A percentile compares a stretch with the other conserved stretches of the same genome.
Evolutionary conservation across 2,113 vertebrate species (phyloP).

Genomic region (Madoqua kirkii): DNA sequence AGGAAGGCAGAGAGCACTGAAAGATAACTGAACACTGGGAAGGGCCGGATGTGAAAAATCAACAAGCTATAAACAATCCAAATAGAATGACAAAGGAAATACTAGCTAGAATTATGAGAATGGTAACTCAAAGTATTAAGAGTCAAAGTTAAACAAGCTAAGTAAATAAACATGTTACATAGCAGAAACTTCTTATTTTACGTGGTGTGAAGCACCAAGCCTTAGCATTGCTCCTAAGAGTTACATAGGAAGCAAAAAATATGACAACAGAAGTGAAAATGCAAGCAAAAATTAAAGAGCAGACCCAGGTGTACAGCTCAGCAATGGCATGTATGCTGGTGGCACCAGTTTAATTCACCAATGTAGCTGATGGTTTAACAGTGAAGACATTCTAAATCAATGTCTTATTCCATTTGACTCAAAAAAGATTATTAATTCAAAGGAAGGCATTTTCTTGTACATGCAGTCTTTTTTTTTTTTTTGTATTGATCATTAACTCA

Average conservation of each 20-base stretch:
- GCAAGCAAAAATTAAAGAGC: neutral
- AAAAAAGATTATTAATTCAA: neutral
- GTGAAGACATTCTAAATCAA: neutral
- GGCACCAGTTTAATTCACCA: neutral
- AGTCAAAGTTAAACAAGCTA: neutral
- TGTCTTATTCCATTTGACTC: neutral
- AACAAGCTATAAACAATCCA: neutral
- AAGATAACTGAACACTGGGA: neutral
- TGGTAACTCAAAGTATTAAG: neutral
- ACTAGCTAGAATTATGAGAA: neutral
- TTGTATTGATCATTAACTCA: neutral
- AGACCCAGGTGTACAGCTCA: too few relatives aligned
- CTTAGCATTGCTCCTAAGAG: neutral
- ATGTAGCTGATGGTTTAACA: neutral
- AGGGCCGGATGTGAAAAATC: neutral
- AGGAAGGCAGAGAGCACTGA: neutral
- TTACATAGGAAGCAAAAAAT: neutral
- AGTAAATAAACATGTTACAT: neutral
- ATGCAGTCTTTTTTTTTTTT: neutral
- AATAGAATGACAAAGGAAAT: neutral
- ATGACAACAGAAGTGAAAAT: neutral
- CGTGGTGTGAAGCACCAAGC: neutral
- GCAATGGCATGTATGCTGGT: accelerated
- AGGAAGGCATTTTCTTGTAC: neutral
- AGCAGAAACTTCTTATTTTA: neutral